phyloP scores from a whole-genome alignment of 2,797 vertebrate species.

The Silurus aristotelis region DNA sequence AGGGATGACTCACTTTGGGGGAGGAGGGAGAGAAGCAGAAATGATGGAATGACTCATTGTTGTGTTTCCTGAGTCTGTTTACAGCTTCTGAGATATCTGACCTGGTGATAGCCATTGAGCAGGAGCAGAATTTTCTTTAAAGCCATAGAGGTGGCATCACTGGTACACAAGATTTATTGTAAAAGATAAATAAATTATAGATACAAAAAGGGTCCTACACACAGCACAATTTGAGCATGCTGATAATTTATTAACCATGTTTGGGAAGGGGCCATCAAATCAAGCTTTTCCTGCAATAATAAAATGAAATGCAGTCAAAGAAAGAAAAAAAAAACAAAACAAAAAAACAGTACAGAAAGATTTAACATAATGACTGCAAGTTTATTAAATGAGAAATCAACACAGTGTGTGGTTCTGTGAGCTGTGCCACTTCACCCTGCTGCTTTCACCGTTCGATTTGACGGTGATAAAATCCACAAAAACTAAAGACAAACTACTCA shows the following conservation, averaged over 20 bases:
- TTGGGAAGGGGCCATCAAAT: conserved; percentile 8
- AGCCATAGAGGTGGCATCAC: conserved; percentile 2
- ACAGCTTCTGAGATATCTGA: conserved; percentile 42
- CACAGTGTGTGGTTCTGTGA: neutral
- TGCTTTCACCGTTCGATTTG: neutral
- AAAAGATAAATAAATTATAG: neutral
- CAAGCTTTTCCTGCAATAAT: conserved; percentile 10
- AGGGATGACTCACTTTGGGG: conserved; percentile 64
- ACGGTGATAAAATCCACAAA: conserved; percentile 5
- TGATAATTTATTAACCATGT: conserved; percentile 48
- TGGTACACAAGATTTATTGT: neutral
- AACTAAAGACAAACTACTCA: neutral
- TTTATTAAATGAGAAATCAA: neutral
- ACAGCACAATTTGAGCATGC: conserved; percentile 40
- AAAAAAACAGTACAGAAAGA: neutral
- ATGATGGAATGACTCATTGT: conserved; percentile 51
- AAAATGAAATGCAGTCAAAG: neutral
- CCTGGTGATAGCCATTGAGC: conserved; percentile 13
- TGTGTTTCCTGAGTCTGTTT: conserved; percentile 51
- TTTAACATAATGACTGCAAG: neutral
- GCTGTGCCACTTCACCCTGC: neutral
- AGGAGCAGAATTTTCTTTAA: conserved; percentile 18
- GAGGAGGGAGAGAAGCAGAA: conserved; percentile 13
- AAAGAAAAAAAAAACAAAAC: neutral
- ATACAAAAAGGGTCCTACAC: neutral